phyloP scores from a whole-genome alignment of 1,140 invertebrate genomes.

The Mamestra configurata region DNA sequence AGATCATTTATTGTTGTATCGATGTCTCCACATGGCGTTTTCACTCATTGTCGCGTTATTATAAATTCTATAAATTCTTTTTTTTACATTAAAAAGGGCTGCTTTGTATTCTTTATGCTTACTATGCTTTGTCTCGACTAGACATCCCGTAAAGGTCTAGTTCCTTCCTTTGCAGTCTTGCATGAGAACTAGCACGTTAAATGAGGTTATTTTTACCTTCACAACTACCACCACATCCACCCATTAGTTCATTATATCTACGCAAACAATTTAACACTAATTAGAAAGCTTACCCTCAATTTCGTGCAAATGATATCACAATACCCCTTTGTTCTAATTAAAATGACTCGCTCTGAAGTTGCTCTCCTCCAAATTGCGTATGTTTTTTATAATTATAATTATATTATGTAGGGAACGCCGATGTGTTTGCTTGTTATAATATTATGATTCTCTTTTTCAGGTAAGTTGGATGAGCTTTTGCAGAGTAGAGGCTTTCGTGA shows the following conservation, averaged over 20 bases:
- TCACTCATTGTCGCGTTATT: too few species aligned
- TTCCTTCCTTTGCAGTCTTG: too few species aligned
- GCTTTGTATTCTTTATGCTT: too few species aligned
- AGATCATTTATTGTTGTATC: too few species aligned
- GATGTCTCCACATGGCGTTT: too few species aligned
- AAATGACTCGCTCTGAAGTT: conserved; percentile 2
- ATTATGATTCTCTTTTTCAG: conserved; percentile 16
- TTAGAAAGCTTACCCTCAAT: conserved; percentile 17
- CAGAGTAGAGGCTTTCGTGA: background rate
- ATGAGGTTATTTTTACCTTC: background rate
- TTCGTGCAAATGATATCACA: conserved; percentile 23
- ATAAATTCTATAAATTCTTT: too few species aligned
- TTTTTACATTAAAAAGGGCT: too few species aligned
- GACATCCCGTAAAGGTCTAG: too few species aligned
- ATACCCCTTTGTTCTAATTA: conserved; percentile 9
- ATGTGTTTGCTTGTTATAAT: conserved; percentile 2
- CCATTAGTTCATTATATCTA: background rate
- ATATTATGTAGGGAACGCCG: background rate
- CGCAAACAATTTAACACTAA: conserved; percentile 12
- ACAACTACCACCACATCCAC: background rate
- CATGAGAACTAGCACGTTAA: background rate
- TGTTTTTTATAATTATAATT: conserved; percentile 22
- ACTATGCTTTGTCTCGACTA: too few species aligned
- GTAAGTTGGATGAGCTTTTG: background rate
- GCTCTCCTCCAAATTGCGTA: conserved; percentile 8